Evolutionary conservation across 2,797 vertebrate genomes (phyloP).

Genomic region (Hylomyscus alleni): DNA sequence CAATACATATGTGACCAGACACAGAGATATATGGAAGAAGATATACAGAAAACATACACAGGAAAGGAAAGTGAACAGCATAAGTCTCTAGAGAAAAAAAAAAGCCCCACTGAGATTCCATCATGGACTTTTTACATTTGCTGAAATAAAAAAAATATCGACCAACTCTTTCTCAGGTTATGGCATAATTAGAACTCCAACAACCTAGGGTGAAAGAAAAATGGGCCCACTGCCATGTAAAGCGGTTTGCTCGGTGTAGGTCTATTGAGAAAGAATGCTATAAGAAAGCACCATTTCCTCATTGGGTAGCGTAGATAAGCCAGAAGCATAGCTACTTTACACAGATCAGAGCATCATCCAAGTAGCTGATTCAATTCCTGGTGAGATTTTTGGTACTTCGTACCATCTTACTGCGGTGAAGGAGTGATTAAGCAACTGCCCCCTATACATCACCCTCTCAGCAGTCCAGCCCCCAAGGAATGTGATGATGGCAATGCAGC

Average conservation of each 20-base stretch:
- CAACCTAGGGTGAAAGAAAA: not conserved
- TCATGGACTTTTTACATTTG: not conserved
- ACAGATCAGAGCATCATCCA: not conserved
- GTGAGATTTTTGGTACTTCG: not conserved
- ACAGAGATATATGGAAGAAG: not conserved
- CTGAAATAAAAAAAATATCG: conserved; percentile 43
- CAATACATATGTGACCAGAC: not conserved
- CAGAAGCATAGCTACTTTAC: not conserved
- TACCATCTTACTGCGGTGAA: accelerated
- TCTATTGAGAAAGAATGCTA: not conserved
- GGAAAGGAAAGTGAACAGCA: conserved; percentile 21
- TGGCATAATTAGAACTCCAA: not conserved
- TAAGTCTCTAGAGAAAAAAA: not conserved
- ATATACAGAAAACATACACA: not conserved
- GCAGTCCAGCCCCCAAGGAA: not conserved
- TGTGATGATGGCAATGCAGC: not conserved
- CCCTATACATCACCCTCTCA: not conserved
- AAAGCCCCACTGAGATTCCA: not conserved
- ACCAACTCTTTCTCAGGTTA: not conserved
- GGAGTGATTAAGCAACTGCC: not conserved
- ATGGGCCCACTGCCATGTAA: not conserved
- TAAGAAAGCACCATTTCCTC: not conserved
- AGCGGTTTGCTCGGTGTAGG: not conserved
- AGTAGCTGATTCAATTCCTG: not conserved
- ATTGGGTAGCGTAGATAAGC: not conserved